Conservation (phyloP, 2,888 invertebrate species). For the Brachyptera risi region DNA sequence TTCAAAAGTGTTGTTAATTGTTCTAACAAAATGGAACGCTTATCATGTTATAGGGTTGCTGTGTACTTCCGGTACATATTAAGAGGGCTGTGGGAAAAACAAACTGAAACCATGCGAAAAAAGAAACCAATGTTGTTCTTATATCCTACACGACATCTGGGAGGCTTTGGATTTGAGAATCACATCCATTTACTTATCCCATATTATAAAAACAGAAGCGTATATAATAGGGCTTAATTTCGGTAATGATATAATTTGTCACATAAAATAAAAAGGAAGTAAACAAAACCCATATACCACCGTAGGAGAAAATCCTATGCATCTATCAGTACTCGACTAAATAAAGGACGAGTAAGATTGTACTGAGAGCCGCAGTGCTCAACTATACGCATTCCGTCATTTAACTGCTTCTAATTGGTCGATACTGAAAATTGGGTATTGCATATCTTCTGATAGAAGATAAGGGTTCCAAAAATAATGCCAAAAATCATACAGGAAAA, state of each 20-base stretch:
- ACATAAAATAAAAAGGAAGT: not conserved
- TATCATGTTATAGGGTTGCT: not conserved
- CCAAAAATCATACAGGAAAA: too few relatives aligned
- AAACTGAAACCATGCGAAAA: conserved; percentile 8
- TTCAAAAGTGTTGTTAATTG: not conserved
- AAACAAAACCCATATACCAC: not conserved
- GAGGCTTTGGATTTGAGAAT: not conserved
- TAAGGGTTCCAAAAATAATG: not conserved
- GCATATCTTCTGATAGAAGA: not conserved
- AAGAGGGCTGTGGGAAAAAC: not conserved
- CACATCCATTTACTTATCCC: too few relatives aligned
- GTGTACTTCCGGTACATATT: not conserved
- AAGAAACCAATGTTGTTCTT: conserved; percentile 1
- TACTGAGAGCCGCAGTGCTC: too few relatives aligned
- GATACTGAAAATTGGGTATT: not conserved
- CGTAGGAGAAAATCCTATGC: not conserved
- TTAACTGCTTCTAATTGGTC: too few relatives aligned
- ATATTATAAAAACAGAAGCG: not conserved
- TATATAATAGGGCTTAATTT: not conserved
- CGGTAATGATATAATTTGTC: not conserved
- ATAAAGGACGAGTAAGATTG: not conserved
- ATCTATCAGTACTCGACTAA: too few relatives aligned
- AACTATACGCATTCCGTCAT: too few relatives aligned
- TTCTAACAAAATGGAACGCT: not conserved
- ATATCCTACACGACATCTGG: not conserved